Conservation (phyloP, 1,140 invertebrate genomes). For the Belonocnema kinseyi region DNA sequence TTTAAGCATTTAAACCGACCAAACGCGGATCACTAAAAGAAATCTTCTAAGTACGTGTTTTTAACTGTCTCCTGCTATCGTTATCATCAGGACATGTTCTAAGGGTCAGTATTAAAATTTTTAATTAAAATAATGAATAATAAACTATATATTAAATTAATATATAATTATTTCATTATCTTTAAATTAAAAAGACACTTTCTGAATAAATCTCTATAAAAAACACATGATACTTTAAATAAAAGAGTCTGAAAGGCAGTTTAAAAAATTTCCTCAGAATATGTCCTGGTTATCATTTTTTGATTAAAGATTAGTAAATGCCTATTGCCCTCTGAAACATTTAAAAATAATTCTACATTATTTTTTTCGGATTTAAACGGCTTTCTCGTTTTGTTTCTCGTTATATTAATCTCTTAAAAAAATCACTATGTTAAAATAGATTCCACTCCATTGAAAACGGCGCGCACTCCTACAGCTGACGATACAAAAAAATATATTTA, state of each 20-base stretch:
- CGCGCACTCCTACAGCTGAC: conserved; percentile 42
- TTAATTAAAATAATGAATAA: no score
- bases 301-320: conserved; percentile 25
- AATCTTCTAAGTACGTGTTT: conserved; percentile 19
- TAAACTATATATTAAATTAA: background rate
- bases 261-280: no score
- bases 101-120: no score
- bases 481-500: conserved; percentile 51
- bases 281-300: background rate
- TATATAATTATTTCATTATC: no score
- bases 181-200: no score
- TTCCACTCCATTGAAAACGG: conserved; percentile 37
- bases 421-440: conserved; percentile 39
- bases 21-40: background rate
- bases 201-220: no score
- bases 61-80: background rate
- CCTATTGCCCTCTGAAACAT: conserved; percentile 19
- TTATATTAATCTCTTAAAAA: conserved; percentile 38
- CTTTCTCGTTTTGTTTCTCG: conserved; percentile 1
- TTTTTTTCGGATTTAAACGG: conserved; percentile 4
- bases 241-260: no score
- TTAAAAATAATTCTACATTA: conserved; percentile 12
- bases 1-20: no score
- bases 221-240: no score
- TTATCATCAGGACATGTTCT: background rate